Conservation (phyloP, 2,888 invertebrate genomes). For the Icerya purchasi region DNA sequence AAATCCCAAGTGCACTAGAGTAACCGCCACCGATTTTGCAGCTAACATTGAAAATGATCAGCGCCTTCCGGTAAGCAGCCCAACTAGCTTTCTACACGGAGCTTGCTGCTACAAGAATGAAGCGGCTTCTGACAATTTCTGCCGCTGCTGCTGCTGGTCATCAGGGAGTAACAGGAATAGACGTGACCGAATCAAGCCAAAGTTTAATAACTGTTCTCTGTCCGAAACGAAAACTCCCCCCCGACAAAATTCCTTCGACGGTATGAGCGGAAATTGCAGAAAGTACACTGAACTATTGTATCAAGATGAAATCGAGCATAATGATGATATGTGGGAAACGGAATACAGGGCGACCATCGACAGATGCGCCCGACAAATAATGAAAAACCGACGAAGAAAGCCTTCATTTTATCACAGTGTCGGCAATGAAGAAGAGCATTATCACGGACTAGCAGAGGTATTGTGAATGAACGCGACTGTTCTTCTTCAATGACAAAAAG, state of each 20-base stretch:
- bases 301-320: neutral
- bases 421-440: too few relatives aligned
- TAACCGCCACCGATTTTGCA: neutral
- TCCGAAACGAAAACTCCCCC: too few relatives aligned
- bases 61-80: neutral
- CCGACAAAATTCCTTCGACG: too few relatives aligned
- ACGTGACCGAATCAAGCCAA: neutral
- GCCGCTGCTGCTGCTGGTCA: neutral
- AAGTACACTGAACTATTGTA: too few relatives aligned
- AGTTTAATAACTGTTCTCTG: too few relatives aligned
- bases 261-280: too few relatives aligned
- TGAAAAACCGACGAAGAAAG: too few relatives aligned
- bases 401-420: too few relatives aligned
- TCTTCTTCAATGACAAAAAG: too few relatives aligned
- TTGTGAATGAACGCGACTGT: too few relatives aligned
- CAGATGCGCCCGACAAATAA: neutral
- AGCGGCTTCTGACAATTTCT: neutral
- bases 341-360: neutral
- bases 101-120: neutral
- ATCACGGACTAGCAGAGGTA: too few relatives aligned
- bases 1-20: too few relatives aligned
- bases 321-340: neutral
- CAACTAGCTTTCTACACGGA: neutral
- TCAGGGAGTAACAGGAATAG: neutral
- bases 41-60: neutral